These are phyloP conservation scores for Terebella lapidaria DNA, from an alignment of 2,888 invertebrate species.

Conservation along the genomic window DNA sequence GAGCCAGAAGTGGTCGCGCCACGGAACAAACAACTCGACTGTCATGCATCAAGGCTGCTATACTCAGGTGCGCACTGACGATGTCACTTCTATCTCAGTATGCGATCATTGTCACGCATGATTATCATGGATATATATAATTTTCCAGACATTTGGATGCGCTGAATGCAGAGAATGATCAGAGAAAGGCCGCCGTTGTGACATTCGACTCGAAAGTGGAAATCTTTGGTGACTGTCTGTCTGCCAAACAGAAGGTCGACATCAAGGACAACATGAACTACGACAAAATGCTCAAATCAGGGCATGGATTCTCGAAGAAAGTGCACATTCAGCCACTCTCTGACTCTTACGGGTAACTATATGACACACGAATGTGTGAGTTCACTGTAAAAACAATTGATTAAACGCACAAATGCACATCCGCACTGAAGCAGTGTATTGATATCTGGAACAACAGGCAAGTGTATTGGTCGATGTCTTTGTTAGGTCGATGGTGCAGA, in stretches of 20 bases:
- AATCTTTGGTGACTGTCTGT: conserved; percentile 29
- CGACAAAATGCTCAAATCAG: conserved; percentile 16
- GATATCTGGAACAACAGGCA: not conserved
- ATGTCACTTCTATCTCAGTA: not conserved
- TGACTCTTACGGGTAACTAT: conserved; percentile 14
- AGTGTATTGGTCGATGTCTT: not conserved
- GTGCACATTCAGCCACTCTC: conserved; percentile 26
- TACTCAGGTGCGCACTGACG: not conserved
- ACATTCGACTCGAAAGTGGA: conserved; percentile 32
- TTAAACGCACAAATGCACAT: no score
- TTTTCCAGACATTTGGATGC: conserved; percentile 36
- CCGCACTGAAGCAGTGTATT: no score
- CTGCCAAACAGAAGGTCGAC: not conserved
- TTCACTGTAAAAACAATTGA: no score
- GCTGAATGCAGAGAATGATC: conserved; percentile 34
- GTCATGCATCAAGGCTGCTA: not conserved
- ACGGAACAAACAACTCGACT: not conserved
- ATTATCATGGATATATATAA: not conserved
- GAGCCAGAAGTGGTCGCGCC: no score
- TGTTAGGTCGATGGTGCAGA: conserved; percentile 2
- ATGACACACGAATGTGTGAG: conserved; percentile 16
- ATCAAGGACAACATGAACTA: conserved; percentile 2
- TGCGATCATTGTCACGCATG: not conserved
- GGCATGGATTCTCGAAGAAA: conserved; percentile 26
- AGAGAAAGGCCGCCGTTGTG: conserved; percentile 35